Percentiles rank a stretch among this genome's conserved stretches.
phyloP scores from a whole-genome alignment of 64 coral and sea anemone species.

The Stylophora pistillata region DNA sequence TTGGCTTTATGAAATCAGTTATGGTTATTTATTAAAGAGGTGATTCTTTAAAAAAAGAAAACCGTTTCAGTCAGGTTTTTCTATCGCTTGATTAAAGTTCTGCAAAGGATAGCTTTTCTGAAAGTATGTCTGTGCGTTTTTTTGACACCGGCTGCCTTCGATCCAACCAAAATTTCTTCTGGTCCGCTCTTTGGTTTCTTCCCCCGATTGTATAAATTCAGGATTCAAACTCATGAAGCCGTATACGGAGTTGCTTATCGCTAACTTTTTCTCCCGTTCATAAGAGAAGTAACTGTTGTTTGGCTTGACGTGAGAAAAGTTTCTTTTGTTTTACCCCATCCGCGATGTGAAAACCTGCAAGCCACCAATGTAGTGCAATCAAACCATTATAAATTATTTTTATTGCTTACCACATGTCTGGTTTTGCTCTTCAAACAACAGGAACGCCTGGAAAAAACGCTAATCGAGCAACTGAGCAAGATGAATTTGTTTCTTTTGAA shows the following conservation, averaged over 20 bases:
- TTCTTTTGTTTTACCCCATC: background rate
- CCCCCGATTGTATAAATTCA: too few species aligned
- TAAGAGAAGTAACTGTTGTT: background rate
- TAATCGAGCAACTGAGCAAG: background rate
- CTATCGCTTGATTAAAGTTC: background rate
- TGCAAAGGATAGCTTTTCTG: background rate
- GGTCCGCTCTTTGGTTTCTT: too few species aligned
- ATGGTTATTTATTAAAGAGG: background rate
- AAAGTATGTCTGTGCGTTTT: background rate
- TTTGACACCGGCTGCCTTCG: too few species aligned
- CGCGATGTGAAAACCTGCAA: background rate
- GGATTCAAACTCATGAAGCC: too few species aligned
- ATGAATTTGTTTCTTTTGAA: slow-evolving; percentile 5
- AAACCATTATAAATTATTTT: background rate
- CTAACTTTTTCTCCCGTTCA: background rate
- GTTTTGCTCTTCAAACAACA: background rate
- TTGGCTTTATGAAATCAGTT: background rate
- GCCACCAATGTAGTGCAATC: background rate
- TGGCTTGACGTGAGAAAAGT: background rate
- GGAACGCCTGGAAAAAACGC: background rate
- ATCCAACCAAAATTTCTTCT: too few species aligned
- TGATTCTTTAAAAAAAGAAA: background rate
- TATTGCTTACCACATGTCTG: background rate
- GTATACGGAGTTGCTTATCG: background rate
- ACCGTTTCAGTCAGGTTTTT: background rate